phyloP scores from a whole-genome alignment of 2,113 vertebrate species.

The Furnarius figulus region DNA sequence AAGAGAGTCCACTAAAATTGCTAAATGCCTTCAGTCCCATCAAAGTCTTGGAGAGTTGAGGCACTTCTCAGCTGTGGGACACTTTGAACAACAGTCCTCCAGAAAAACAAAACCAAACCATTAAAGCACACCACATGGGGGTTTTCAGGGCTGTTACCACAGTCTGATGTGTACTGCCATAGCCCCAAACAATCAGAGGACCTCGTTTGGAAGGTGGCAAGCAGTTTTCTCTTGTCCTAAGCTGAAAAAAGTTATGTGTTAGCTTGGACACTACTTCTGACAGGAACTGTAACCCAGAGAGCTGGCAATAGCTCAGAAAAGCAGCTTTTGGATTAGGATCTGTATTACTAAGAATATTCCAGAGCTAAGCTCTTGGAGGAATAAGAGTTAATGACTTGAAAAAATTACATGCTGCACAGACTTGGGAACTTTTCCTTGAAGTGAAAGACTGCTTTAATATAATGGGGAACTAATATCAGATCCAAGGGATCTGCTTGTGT shows the following conservation, averaged over 20 bases:
- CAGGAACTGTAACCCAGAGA: background rate
- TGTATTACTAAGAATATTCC: background rate
- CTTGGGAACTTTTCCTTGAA: background rate
- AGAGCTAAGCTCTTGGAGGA: background rate
- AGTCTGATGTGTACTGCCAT: background rate
- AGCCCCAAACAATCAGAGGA: background rate
- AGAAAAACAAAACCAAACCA: background rate
- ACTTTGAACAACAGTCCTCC: background rate
- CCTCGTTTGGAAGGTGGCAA: background rate
- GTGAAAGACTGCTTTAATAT: background rate
- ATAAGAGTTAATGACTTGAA: background rate
- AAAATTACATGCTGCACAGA: background rate
- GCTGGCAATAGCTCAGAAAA: background rate
- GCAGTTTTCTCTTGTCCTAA: background rate
- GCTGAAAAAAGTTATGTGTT: background rate
- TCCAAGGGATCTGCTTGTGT: background rate
- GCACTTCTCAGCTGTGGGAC: background rate
- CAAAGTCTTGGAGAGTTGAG: background rate
- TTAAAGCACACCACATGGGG: fast-evolving
- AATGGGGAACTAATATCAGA: background rate
- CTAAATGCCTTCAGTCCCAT: background rate
- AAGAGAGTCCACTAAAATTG: background rate
- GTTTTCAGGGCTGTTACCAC: background rate
- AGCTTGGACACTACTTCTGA: background rate
- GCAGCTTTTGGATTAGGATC: background rate